These are phyloP conservation scores for Drosophila lini DNA, from an alignment of 1,140 invertebrate species.

Conservation along the genomic window DNA sequence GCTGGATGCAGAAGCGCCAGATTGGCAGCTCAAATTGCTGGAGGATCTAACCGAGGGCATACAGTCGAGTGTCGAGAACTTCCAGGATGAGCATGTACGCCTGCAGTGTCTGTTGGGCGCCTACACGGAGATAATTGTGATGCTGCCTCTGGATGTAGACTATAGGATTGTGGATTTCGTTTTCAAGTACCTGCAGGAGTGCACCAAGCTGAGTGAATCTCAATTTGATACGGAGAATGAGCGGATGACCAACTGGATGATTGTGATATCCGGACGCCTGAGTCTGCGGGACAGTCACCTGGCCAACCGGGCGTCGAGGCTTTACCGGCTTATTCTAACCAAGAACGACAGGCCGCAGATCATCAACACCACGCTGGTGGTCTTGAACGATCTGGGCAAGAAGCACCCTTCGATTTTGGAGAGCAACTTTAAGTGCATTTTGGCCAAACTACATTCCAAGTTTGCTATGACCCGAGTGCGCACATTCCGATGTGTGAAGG, in stretches of 20 bases:
- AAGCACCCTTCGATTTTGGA: conserved; percentile 75
- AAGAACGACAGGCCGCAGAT: conserved; percentile 77
- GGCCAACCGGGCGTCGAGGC: conserved; percentile 49
- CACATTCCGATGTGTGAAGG: conserved; percentile 79
- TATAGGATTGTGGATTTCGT: conserved; percentile 55
- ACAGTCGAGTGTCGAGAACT: conserved; percentile 28
- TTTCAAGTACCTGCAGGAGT: conserved; percentile 66
- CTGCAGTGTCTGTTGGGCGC: conserved; percentile 59
- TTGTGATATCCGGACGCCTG: conserved; percentile 70
- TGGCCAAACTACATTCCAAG: conserved; percentile 66
- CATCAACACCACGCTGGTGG: conserved; percentile 75
- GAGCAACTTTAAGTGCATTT: conserved; percentile 65
- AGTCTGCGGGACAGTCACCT: conserved; percentile 59
- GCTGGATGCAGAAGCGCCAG: conserved; percentile 5
- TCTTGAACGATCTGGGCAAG: conserved; percentile 77
- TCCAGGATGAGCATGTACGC: conserved; percentile 53
- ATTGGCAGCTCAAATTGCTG: conserved; percentile 51
- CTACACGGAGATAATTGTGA: conserved; percentile 71
- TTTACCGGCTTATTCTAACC: conserved; percentile 62
- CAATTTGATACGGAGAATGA: conserved; percentile 78
- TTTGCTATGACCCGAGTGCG: conserved; percentile 71
- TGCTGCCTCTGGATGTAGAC: conserved; percentile 43
- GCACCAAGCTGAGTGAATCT: conserved; percentile 58
- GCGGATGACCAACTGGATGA: conserved; percentile 79
- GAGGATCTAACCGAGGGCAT: conserved; percentile 40